These are phyloP conservation scores for Pomatorhinus ruficollis DNA, from an alignment of 2,113 vertebrate genomes.

Conservation along the genomic window DNA sequence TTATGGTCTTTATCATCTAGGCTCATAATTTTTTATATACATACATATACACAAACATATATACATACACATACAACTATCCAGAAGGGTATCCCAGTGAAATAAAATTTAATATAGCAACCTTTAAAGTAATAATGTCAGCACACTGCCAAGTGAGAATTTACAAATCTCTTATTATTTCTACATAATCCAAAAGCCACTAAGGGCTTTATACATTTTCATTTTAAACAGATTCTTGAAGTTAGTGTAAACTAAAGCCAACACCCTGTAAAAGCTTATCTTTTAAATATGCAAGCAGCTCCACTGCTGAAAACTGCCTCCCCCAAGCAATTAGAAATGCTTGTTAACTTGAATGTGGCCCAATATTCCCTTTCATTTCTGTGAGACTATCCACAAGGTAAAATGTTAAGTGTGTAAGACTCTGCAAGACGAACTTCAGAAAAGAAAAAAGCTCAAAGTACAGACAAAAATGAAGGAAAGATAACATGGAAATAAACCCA, in stretches of 20 bases:
- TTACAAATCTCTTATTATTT: not conserved
- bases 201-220: not conserved
- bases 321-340: not conserved
- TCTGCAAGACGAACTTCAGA: not conserved
- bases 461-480: not conserved
- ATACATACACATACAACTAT: not conserved
- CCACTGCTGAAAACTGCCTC: not conserved
- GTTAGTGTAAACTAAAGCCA: not conserved
- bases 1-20: not conserved
- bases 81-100: not conserved
- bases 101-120: not conserved
- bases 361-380: not conserved
- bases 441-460: not conserved
- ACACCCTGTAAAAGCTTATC: not conserved
- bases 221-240: not conserved
- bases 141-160: not conserved
- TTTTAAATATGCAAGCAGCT: not conserved
- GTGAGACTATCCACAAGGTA: not conserved
- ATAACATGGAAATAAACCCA: not conserved
- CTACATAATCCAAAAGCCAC: not conserved
- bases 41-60: rapidly evolving
- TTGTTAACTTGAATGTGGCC: not conserved
- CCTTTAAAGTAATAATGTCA: not conserved
- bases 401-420: not conserved
- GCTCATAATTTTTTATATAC: not conserved